Conservation (phyloP, 2,888 invertebrate genomes). For the Oscheius sp. region DNA sequence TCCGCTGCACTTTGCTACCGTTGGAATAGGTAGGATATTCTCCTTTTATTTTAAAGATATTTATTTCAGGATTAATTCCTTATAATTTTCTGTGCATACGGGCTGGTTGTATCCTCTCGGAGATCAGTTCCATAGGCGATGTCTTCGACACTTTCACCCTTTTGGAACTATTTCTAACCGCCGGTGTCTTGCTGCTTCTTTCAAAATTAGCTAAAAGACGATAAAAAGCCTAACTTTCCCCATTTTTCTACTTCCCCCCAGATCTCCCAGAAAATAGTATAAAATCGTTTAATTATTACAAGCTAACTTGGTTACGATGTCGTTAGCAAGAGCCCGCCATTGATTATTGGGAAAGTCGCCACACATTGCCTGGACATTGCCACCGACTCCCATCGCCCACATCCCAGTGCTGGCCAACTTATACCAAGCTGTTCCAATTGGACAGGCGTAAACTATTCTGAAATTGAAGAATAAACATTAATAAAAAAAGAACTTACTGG, state of each 20-base stretch:
- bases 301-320: background rate
- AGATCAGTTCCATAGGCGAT: slow-evolving; percentile 73
- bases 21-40: slow-evolving; percentile 75
- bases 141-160: slow-evolving; percentile 41
- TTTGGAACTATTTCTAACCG: slow-evolving; percentile 33
- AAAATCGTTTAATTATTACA: background rate
- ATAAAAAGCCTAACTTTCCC: background rate
- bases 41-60: background rate
- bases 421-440: slow-evolving; percentile 1
- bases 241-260: too few species aligned
- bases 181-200: background rate
- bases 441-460: background rate
- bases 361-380: background rate
- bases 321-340: background rate
- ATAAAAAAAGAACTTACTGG: background rate
- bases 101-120: slow-evolving; percentile 77
- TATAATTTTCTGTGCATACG: slow-evolving; percentile 78
- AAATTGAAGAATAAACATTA: background rate
- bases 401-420: background rate
- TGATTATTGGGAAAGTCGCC: slow-evolving; percentile 8
- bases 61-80: slow-evolving; percentile 77
- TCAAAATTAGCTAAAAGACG: slow-evolving; percentile 20
- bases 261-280: too few species aligned
- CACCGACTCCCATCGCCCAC: background rate
- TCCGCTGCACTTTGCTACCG: slow-evolving; percentile 76